Evolutionary conservation across 2,113 vertebrate genomes (phyloP).

Genomic region (Ochotona princeps): DNA sequence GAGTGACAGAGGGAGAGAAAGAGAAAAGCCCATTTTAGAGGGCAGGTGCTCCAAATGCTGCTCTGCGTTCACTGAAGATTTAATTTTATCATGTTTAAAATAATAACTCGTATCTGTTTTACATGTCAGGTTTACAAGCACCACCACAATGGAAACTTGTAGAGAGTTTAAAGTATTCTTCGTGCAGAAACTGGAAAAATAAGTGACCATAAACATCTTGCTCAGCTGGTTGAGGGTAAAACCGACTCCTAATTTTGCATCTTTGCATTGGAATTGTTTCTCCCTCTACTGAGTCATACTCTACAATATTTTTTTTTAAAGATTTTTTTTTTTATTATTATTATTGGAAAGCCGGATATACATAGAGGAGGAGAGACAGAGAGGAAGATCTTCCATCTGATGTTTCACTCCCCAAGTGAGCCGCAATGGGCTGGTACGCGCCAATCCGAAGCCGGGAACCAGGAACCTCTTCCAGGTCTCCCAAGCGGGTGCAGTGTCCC

Average conservation of each 20-base stretch:
- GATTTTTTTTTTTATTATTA: no score
- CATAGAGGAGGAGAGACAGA: no score
- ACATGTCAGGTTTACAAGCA: neutral
- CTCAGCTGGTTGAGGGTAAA: neutral
- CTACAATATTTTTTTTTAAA: neutral
- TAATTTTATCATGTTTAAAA: neutral
- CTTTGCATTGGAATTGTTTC: neutral
- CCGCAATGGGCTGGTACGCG: no score
- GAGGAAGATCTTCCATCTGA: no score
- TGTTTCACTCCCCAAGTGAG: no score
- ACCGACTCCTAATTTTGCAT: neutral
- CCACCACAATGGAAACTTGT: neutral
- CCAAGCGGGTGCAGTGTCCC: no score
- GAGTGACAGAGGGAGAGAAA: constrained; percentile 52
- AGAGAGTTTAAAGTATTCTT: neutral
- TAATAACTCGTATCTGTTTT: neutral
- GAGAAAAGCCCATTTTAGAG: neutral
- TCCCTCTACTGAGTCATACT: neutral
- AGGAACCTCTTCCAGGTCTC: no score
- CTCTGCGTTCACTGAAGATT: neutral
- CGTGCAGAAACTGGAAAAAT: neutral
- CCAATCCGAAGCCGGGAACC: no score
- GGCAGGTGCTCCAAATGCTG: neutral
- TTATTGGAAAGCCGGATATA: no score
- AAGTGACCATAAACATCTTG: neutral